These are phyloP conservation scores for Temnothorax rugatulus DNA, from an alignment of 2,888 invertebrate species.

Conservation along the genomic window DNA sequence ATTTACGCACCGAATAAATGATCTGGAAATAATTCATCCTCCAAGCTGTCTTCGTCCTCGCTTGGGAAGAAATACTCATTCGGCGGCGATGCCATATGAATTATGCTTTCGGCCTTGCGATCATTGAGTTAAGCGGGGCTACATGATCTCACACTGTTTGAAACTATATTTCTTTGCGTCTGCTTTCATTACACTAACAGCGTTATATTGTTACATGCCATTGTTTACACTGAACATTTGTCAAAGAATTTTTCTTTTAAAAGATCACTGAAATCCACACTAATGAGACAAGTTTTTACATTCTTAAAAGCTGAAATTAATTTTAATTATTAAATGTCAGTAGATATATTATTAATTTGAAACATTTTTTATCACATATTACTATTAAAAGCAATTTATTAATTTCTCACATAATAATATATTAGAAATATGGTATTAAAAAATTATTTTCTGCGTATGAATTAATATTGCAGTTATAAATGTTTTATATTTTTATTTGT, in stretches of 20 bases:
- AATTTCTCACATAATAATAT: not conserved
- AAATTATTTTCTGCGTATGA: not conserved
- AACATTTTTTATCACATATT: not conserved
- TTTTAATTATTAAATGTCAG: not conserved
- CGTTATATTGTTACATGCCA: slow-evolving; percentile 10
- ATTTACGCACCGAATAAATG: slow-evolving; percentile 42
- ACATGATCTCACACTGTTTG: slow-evolving; percentile 20
- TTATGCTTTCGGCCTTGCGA: slow-evolving; percentile 70
- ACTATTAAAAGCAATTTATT: not conserved
- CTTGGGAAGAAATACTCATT: slow-evolving; percentile 78
- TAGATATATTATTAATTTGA: not conserved
- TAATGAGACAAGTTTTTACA: not conserved
- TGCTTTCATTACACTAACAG: slow-evolving; percentile 46
- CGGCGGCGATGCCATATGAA: slow-evolving; percentile 82
- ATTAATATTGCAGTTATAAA: slow-evolving; percentile 1
- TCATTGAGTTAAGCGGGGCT: slow-evolving; percentile 62
- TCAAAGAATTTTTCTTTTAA: not conserved
- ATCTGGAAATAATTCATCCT: slow-evolving; percentile 58
- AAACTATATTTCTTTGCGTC: slow-evolving; percentile 8
- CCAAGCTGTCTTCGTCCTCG: slow-evolving; percentile 76
- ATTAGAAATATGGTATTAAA: not conserved
- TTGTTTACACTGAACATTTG: not conserved
- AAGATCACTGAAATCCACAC: not conserved
- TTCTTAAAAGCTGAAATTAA: not conserved
- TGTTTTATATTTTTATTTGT: not conserved